Conservation (phyloP, 2,888 invertebrate species). For the Chydorus sphaericus region DNA sequence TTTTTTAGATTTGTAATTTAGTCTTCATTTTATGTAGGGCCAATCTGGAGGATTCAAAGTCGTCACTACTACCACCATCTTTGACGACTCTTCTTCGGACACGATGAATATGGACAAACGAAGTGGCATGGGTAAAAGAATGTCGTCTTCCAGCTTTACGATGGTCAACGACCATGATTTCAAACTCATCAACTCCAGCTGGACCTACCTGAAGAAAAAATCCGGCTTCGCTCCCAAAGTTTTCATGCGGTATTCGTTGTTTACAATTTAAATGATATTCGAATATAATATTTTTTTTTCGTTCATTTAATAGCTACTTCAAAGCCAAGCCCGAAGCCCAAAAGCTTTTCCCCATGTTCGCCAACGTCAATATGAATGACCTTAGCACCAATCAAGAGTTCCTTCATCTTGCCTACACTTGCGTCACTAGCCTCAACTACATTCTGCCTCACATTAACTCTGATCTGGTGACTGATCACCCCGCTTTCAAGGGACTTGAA, state of each 20-base stretch:
- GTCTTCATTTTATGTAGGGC: no score
- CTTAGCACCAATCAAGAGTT: not conserved
- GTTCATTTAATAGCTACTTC: no score
- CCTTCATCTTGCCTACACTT: not conserved
- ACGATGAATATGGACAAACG: no score
- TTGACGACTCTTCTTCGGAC: no score
- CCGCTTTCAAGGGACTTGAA: not conserved
- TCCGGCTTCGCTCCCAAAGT: not conserved
- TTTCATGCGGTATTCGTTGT: not conserved
- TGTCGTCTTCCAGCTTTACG: no score
- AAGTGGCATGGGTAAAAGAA: no score
- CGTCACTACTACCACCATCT: no score
- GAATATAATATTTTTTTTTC: no score
- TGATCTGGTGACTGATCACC: not conserved
- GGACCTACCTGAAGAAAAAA: not conserved
- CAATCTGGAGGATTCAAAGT: no score
- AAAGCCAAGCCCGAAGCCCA: slow-evolving; percentile 1
- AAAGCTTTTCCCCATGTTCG: not conserved
- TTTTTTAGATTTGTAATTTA: no score
- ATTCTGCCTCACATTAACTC: not conserved
- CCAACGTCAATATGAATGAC: not conserved
- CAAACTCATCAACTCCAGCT: not conserved
- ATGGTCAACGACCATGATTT: not conserved
- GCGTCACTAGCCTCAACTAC: not conserved
- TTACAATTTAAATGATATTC: not conserved